Conservation (phyloP, 2,797 vertebrate species). For the Varecia variegata region DNA sequence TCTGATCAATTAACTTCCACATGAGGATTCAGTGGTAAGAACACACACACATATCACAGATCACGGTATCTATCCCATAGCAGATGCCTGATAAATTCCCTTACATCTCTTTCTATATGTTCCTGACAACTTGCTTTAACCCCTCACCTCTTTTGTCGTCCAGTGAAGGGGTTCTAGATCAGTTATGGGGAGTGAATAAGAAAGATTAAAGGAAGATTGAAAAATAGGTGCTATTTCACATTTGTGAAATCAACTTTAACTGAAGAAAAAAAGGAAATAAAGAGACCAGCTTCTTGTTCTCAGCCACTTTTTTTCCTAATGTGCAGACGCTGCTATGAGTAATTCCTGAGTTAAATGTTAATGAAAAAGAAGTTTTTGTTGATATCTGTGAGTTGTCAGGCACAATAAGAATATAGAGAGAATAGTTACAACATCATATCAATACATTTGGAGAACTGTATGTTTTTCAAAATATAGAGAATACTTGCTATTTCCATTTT, state of each 20-base stretch:
- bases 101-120: neutral
- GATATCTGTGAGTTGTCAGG: neutral
- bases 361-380: neutral
- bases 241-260: neutral
- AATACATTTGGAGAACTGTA: neutral
- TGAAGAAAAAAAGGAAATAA: neutral
- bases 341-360: neutral
- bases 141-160: neutral
- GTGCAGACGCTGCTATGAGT: neutral
- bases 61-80: fast-evolving
- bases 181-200: neutral
- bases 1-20: neutral
- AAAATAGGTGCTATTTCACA: neutral
- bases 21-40: neutral
- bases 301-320: neutral
- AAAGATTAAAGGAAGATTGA: neutral
- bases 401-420: too few relatives aligned
- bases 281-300: neutral
- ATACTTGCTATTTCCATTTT: neutral
- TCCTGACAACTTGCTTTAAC: neutral
- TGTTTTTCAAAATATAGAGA: neutral
- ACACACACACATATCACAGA: neutral
- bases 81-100: neutral
- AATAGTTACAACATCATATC: neutral
- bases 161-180: neutral